phyloP scores from a whole-genome alignment of 2,797 vertebrate species.

The Cyclopterus lumpus region DNA sequence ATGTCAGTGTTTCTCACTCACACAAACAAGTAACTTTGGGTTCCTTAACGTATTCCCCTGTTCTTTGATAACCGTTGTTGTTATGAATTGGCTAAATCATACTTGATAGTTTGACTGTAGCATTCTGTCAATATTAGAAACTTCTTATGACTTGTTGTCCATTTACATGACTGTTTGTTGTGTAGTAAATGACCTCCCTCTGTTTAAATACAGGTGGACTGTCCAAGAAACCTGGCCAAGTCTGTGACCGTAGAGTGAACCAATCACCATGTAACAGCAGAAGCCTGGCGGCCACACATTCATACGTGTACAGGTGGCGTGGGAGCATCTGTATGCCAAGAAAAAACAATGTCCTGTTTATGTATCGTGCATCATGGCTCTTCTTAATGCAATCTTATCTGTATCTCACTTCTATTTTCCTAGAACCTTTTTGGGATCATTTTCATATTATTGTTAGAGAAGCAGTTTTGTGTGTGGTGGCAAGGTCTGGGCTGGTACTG shows the following conservation, averaged over 20 bases:
- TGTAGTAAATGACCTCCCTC: slow-evolving; percentile 7
- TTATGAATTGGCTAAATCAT: slow-evolving; percentile 11
- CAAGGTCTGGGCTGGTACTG: slow-evolving; percentile 57
- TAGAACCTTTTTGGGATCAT: slow-evolving; percentile 37
- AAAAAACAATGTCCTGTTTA: slow-evolving; percentile 52
- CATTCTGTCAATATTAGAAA: slow-evolving; percentile 7
- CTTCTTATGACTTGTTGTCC: background rate
- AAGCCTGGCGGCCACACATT: slow-evolving; percentile 34
- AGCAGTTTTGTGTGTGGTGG: slow-evolving; percentile 51
- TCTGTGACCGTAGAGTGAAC: slow-evolving; percentile 96
- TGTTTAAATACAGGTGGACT: slow-evolving; percentile 91
- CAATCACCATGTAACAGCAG: slow-evolving; percentile 21
- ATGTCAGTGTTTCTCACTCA: background rate
- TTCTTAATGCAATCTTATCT: slow-evolving; percentile 67
- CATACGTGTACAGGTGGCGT: slow-evolving; percentile 13
- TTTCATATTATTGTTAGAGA: slow-evolving; percentile 36
- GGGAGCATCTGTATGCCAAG: slow-evolving; percentile 26
- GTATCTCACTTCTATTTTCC: slow-evolving; percentile 46
- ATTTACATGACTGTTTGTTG: slow-evolving; percentile 4
- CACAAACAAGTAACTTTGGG: background rate
- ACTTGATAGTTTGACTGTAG: slow-evolving; percentile 4
- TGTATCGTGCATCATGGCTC: slow-evolving; percentile 46
- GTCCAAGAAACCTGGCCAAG: slow-evolving; percentile 98
- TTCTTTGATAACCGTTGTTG: no score
- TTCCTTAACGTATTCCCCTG: no score